Evolutionary conservation across 2,113 vertebrate species (phyloP), one percentile per base, ranked within the genome.

Genomic region (Microtus ochrogaster): DNA sequence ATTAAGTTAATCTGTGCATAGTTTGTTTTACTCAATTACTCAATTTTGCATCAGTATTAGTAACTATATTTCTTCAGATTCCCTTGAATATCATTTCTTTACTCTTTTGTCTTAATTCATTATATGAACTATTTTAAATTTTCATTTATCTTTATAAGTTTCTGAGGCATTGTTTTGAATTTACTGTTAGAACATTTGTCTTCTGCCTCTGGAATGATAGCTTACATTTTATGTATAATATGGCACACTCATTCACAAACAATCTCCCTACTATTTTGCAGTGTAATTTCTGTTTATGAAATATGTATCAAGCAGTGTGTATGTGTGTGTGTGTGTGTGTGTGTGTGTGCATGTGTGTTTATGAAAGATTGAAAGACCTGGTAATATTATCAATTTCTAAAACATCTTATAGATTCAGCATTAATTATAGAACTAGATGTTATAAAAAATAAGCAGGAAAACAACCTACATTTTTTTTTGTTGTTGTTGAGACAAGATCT

Each of bases 401-500:
- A 81, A 52, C 52, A 39, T 55, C 28, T 94, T 39, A 86, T 47
- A 22, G 2, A 79, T 61, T 91, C 3, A 24, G 3, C 13, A 79
- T 89, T 91, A 91, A 10, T 73, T 93, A 41, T 68, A 89, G 24
- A 9, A 68, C 83, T 26, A 91, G 17, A 70, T 68, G 1, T 36
- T 85, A 68, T 66, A 49, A 73, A 93, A 84, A 88, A 65, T 78
- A 55, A 94, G 3, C 44, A 94, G 21, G 10, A 85, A 65, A 70
- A 74, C 26, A 65, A 17, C 70, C 70, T 17, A 73, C n/a, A 73
- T 39, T 39, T 73, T 44, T 44, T 41, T 44, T 73, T 39, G 36
- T 39, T 70, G 33, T 33, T 4, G 19, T 73, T 39, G n/a, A 73
- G 17, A 22, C 19, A 7, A 39, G 36, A 39, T 39, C 36, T 78